Evolutionary conservation across 2,797 vertebrate species (phyloP).

Genomic region (Halcyon leucocephala): DNA sequence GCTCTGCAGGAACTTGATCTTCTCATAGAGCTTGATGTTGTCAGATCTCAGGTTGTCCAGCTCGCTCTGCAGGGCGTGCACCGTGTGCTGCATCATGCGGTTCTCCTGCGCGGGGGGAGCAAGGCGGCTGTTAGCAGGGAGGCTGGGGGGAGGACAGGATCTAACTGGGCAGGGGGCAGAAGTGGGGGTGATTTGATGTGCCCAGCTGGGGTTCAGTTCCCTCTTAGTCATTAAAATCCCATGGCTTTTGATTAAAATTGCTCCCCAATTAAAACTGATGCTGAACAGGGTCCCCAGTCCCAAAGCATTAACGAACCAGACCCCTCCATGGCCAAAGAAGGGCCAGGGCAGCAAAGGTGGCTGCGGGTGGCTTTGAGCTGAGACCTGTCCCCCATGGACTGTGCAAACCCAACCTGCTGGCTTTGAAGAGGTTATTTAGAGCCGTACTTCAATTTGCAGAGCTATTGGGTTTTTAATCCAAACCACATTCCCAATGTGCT

Average conservation of each 20-base stretch:
- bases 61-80: constrained; percentile 92
- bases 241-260: background rate
- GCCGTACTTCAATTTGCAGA: background rate
- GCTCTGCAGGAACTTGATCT: constrained; percentile 98
- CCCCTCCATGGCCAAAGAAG: rapidly evolving
- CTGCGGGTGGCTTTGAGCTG: background rate
- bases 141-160: background rate
- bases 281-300: background rate
- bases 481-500: rapidly evolving
- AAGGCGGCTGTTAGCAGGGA: rapidly evolving
- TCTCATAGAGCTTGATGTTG: constrained; percentile 98
- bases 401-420: background rate
- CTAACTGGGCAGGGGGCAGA: background rate
- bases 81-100: constrained; percentile 90
- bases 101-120: constrained; percentile 80
- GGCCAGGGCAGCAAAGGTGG: background rate
- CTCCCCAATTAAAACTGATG: background rate
- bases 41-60: constrained; percentile 95
- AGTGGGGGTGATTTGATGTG: too few relatives aligned
- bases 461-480: background rate
- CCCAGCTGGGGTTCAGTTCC: rapidly evolving
- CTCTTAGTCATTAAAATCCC: background rate
- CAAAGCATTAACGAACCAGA: rapidly evolving
- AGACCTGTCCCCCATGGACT: background rate
- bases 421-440: background rate